Evolutionary conservation across 2,797 vertebrate species (phyloP), one percentile per base, ranked within the genome.

Genomic region (Ceryle rudis): DNA sequence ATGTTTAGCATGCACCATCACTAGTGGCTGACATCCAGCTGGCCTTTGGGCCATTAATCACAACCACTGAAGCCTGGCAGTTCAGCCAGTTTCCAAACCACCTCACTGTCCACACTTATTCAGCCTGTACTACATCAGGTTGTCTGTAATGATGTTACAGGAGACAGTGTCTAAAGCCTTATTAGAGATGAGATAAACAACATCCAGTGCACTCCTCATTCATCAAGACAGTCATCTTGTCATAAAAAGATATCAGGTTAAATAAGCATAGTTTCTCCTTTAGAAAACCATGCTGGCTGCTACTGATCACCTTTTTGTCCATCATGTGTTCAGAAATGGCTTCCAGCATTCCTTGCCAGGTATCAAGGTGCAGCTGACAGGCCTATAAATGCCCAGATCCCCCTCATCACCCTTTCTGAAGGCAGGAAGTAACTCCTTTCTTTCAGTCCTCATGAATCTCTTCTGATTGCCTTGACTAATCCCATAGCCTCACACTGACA

Each of bases 401-500:
- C 62, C 54, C 31, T 78, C 13, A 23, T 31, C 20, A 67, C 2
- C 20, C 35, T 49, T 78, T 35, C 35, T 42, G 35, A 67, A 72
- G 31, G 4, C 6, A 71, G 42, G 7, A 77, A 73, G 77, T 8
- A 58, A 78, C 33, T 89, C 2, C 25, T 65, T 67, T 81, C 28
- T 57, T 62, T 81, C 28, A 72, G 35, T 57, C 11, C 4, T 71
- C 18, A 31, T 23, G 3, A 71, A 67, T 13, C 7, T 64, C 28
- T 82, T 51, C 21, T 44, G 61, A 57, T 6, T 83, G 28, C 37
- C 17, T 41, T 52, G 35, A 73, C 25, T 49, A 31, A 78, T 60
- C 51, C 10, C 20, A 47, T 0, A 5, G 72, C 33, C 6, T 37
- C 1, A 0, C 26, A 22, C 0, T 51, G 39, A 29, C 51, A 67